A percentile compares a stretch with the other conserved stretches of the same genome.
These are phyloP conservation scores for Willowsia nigromaculata DNA, from an alignment of 2,888 invertebrate genomes.

Conservation along the genomic window DNA sequence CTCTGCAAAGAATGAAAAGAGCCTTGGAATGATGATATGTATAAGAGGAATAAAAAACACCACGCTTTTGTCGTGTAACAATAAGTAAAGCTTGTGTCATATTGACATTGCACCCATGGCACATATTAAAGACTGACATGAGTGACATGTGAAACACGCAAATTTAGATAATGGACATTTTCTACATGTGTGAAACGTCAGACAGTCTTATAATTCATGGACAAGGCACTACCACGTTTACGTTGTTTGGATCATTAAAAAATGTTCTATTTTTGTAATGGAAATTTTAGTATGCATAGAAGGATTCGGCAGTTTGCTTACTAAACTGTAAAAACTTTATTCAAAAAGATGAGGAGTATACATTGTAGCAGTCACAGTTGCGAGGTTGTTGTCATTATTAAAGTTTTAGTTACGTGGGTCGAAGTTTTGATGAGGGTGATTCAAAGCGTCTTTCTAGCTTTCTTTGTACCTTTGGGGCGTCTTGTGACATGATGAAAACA, in stretches of 20 bases:
- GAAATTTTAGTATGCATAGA: not conserved
- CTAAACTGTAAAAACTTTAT: too few relatives aligned
- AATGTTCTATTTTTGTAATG: not conserved
- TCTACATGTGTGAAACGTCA: not conserved
- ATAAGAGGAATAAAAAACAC: too few relatives aligned
- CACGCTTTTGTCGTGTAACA: not conserved
- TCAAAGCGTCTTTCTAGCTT: too few relatives aligned
- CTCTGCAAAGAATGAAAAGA: too few relatives aligned
- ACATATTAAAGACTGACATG: not conserved
- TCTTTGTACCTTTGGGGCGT: not conserved
- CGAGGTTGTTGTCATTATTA: too few relatives aligned
- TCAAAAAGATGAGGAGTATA: too few relatives aligned
- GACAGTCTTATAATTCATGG: not conserved
- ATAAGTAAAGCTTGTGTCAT: not conserved
- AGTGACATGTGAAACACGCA: not conserved
- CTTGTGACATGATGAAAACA: not conserved
- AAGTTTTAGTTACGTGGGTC: too few relatives aligned
- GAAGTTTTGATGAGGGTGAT: too few relatives aligned
- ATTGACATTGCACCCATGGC: conserved; percentile 6
- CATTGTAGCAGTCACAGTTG: too few relatives aligned
- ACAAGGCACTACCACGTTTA: not conserved
- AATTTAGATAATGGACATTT: not conserved
- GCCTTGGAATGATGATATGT: not conserved
- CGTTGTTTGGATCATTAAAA: not conserved
- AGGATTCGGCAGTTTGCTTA: too few relatives aligned